These are phyloP conservation scores for Phasianus colchicus DNA, from an alignment of 2,113 vertebrate genomes.

Conservation along the genomic window DNA sequence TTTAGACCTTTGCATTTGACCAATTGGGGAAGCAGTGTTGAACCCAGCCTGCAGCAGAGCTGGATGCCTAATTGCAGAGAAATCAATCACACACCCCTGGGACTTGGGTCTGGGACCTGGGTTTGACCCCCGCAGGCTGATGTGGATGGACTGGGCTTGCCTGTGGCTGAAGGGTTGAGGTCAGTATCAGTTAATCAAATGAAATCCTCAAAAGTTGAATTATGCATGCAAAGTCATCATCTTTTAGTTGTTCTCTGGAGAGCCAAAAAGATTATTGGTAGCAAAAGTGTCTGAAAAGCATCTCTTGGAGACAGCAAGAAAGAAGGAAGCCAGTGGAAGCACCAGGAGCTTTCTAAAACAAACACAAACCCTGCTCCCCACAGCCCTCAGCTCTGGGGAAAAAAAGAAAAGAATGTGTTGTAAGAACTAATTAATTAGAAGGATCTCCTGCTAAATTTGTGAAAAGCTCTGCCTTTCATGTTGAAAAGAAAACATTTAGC, in stretches of 20 bases:
- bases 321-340: neutral
- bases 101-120: neutral
- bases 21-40: neutral
- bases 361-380: neutral
- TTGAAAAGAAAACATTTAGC: neutral
- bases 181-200: neutral
- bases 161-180: neutral
- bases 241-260: conserved; percentile 17
- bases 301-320: neutral
- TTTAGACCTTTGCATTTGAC: neutral
- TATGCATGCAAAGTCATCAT: neutral
- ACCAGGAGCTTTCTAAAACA: neutral
- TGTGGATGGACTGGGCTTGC: neutral
- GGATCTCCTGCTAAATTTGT: neutral
- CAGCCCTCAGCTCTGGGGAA: neutral
- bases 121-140: neutral
- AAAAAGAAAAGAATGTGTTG: neutral
- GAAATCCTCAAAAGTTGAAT: conserved; percentile 25
- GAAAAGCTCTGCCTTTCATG: neutral
- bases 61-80: neutral
- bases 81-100: neutral
- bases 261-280: neutral
- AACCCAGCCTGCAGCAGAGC: neutral
- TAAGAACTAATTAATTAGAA: conserved; percentile 19
- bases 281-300: neutral